A percentile compares a stretch with the other conserved stretches of the same genome.
These are phyloP conservation scores for Amphiprion clarkii DNA, from an alignment of 2,797 vertebrate genomes.

Conservation along the genomic window DNA sequence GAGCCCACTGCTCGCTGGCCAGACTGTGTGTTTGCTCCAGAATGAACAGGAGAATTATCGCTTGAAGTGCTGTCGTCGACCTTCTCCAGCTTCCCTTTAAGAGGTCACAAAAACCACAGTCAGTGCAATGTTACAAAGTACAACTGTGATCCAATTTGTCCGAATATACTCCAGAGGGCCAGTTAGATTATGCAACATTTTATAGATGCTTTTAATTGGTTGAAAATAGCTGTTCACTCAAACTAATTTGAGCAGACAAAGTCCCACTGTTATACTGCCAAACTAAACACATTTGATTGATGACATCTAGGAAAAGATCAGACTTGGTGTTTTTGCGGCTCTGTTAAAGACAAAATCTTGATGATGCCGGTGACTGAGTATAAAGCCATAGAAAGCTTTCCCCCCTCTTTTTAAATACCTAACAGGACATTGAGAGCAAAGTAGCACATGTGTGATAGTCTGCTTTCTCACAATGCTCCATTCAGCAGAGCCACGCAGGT, in stretches of 20 bases:
- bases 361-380: slow-evolving; percentile 14
- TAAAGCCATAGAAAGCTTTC: slow-evolving; percentile 6
- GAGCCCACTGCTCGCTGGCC: slow-evolving; percentile 88
- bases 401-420: slow-evolving; percentile 5
- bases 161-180: background rate
- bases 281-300: slow-evolving; percentile 21
- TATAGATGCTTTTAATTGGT: slow-evolving; percentile 8
- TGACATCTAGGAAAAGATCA: slow-evolving; percentile 23
- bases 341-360: slow-evolving; percentile 7
- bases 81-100: slow-evolving; percentile 88
- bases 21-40: slow-evolving; percentile 79
- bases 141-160: slow-evolving; percentile 11
- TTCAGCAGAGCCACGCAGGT: slow-evolving; percentile 32
- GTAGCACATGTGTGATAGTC: background rate
- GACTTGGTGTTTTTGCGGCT: slow-evolving; percentile 17
- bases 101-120: slow-evolving; percentile 43
- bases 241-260: slow-evolving; percentile 21
- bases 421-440: slow-evolving; percentile 24
- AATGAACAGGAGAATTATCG: slow-evolving; percentile 87
- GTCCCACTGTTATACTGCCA: slow-evolving; percentile 16
- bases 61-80: slow-evolving; percentile 81
- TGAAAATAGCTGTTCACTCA: slow-evolving; percentile 2
- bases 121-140: slow-evolving; percentile 15
- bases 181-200: background rate
- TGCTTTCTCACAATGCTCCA: slow-evolving; percentile 36